Evolutionary conservation across 2,888 invertebrate genomes (phyloP).

Genomic region (Epinotia ramella): DNA sequence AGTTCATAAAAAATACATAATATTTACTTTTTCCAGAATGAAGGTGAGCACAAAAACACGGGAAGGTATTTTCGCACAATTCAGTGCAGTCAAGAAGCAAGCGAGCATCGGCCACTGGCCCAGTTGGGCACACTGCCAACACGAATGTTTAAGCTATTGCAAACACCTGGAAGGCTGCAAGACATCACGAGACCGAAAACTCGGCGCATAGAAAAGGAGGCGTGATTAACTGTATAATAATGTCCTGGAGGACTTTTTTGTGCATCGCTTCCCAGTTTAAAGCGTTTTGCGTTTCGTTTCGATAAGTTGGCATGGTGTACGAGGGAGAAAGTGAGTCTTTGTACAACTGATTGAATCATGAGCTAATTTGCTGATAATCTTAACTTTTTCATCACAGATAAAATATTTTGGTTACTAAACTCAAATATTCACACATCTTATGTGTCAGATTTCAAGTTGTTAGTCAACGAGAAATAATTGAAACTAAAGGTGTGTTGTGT

Average conservation of each 20-base stretch:
- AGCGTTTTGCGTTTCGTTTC: neutral
- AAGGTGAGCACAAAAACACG: neutral
- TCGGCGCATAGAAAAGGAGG: neutral
- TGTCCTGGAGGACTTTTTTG: neutral
- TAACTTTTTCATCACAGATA: too few species aligned
- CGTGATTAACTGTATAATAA: neutral
- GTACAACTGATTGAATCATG: neutral
- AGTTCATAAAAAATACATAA: too few species aligned
- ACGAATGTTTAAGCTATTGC: neutral
- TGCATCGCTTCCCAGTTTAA: too few species aligned
- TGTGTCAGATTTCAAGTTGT: too few species aligned
- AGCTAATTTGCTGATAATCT: too few species aligned
- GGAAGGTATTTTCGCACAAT: neutral
- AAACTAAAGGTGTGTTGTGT: too few species aligned
- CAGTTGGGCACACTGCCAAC: neutral
- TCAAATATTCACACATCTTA: too few species aligned
- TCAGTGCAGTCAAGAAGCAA: neutral
- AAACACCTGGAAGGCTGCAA: slow-evolving; percentile 3
- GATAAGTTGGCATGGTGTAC: neutral
- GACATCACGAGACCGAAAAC: neutral
- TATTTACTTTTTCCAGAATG: neutral
- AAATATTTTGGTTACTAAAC: too few species aligned
- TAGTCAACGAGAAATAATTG: too few species aligned
- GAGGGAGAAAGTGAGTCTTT: neutral
- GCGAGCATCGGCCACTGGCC: neutral